Evolutionary conservation across 2,888 invertebrate genomes (phyloP), one percentile per base, ranked within the genome.

Genomic region (Nomada goodeniana): DNA sequence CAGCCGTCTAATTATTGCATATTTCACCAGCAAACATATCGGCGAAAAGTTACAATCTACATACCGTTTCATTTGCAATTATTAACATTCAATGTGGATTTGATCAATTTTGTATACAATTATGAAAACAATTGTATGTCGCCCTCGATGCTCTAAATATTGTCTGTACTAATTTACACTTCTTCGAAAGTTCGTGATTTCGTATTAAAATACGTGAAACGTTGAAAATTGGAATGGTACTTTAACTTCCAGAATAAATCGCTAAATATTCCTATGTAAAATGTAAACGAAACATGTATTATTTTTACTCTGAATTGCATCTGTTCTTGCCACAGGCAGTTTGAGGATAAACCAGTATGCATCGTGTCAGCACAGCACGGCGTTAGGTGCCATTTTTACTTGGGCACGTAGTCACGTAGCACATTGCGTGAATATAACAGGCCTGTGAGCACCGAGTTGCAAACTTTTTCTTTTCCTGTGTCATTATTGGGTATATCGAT

Each of bases 331-430:
- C 29, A 20, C 26, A 47, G 50, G 26, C 26, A 47, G 59, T 20
- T 71, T 13, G 13, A 42, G n/a, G 10, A 36, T 29, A n/a, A 57
- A 71, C 50, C 57, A 26, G 64, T 15, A 57, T 64, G 29, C 68
- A 57, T 64, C 50, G 11, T 29, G 55, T 53, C 50, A 36, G 36
- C 36, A 36, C 36, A 36, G 36, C 36, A 36, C 36, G 18, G 44
- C 52, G 57, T 53, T 23, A 29, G 59, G 59, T 65, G 76, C 26
- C 69, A 76, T 70, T 79, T 76, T 69, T 69, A 70, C 59, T 76
- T 64, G 36, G 23, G 20, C 77, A 55, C 11, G 29, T 47, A 60
- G 76, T 80, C 79, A 76, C 79, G 79, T 76, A 80, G 76, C 64
- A 57, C 26, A 7, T 57, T 63, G n/a, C 76, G 42, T n/a, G 59